phyloP scores from a whole-genome alignment of 2,113 vertebrate genomes.

The Canis aureus region DNA sequence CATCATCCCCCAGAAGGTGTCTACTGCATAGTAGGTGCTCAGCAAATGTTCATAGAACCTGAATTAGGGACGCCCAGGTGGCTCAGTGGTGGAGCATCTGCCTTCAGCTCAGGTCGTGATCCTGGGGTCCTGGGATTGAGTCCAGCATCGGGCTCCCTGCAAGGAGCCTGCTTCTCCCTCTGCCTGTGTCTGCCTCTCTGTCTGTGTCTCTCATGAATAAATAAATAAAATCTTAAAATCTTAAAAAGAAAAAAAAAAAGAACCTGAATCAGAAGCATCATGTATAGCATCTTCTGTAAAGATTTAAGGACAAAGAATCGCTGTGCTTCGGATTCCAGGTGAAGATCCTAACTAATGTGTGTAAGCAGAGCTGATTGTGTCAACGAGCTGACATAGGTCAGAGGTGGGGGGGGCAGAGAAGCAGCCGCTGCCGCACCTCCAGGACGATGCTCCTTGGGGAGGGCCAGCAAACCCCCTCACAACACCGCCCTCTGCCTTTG shows the following conservation, averaged over 20 bases:
- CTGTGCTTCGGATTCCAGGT: accelerated
- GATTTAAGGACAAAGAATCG: neutral
- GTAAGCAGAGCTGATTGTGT: neutral
- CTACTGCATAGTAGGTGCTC: accelerated
- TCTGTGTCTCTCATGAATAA: too few species aligned
- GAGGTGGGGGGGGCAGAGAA: accelerated
- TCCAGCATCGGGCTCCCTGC: too few species aligned
- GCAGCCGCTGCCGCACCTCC: accelerated
- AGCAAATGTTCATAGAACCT: accelerated
- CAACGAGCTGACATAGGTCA: accelerated
- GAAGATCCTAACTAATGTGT: neutral
- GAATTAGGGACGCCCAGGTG: neutral
- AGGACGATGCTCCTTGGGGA: accelerated
- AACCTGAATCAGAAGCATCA: neutral
- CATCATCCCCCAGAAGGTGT: neutral
- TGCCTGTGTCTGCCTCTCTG: too few species aligned
- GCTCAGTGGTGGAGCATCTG: too few species aligned
- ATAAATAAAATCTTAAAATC: too few species aligned
- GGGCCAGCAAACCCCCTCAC: too few species aligned
- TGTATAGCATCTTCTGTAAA: neutral
- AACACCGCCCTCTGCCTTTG: neutral
- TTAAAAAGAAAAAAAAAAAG: neutral
- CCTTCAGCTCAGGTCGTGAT: too few species aligned
- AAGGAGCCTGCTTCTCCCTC: too few species aligned
- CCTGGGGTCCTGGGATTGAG: too few species aligned